phyloP scores from a whole-genome alignment of 2,888 invertebrate genomes.

The Zhuqinia jingwanae region DNA sequence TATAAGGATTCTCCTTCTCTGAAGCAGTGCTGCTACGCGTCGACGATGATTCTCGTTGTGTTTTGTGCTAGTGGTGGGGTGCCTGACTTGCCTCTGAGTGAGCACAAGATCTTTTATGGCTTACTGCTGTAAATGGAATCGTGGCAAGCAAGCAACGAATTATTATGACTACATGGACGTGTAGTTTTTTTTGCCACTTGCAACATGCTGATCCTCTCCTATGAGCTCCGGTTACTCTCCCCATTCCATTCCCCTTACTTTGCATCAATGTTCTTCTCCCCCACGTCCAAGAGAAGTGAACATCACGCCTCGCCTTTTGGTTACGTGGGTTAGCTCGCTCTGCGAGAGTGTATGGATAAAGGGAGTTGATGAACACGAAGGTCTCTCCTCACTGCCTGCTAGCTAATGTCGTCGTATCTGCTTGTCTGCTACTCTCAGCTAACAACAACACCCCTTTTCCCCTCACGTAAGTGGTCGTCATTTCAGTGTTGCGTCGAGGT shows the following conservation, averaged over 20 bases:
- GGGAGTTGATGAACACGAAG: conserved; percentile 68
- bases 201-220: conserved; percentile 55
- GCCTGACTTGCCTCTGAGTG: conserved; percentile 52
- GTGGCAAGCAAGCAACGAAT: conserved; percentile 27
- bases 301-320: conserved; percentile 38
- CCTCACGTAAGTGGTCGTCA: conserved; percentile 62
- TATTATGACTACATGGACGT: conserved; percentile 39
- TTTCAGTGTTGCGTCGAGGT: conserved; percentile 56
- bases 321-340: conserved; percentile 39
- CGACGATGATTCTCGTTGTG: conserved; percentile 31
- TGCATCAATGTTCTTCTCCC: conserved; percentile 55
- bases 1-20: conserved; percentile 32
- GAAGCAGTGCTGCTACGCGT: not conserved
- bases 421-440: conserved; percentile 11
- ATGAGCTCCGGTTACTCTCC: conserved; percentile 65
- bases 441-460: conserved; percentile 63
- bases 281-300: conserved; percentile 54
- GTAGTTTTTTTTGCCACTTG: conserved; percentile 66
- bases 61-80: conserved; percentile 22
- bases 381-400: conserved; percentile 51
- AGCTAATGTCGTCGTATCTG: conserved; percentile 8
- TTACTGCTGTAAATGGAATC: conserved; percentile 41
- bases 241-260: conserved; percentile 65
- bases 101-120: conserved; percentile 57
- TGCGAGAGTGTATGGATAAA: conserved; percentile 64